Base-by-base conservation (phyloP, 2,113 vertebrate genomes). In the Dolichallabes microphthalmus region DNA sequence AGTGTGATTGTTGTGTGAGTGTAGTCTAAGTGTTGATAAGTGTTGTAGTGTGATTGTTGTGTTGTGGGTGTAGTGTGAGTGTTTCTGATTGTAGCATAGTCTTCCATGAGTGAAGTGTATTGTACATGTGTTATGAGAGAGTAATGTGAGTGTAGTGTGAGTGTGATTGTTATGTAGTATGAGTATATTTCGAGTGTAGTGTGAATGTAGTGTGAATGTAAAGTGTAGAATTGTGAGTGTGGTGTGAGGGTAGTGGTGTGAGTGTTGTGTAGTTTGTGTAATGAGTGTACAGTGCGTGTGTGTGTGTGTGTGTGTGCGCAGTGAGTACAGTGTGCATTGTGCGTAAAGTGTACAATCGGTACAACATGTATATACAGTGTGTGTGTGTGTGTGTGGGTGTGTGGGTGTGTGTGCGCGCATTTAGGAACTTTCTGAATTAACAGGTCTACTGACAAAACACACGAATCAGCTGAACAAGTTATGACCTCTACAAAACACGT, bases 371-470 rank as follows among this genome's bases (percentile, higher is more conserved):
- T n/a, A n/a, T n/a, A n/a, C n/a, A n/a, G n/a, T n/a, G n/a, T n/a
- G n/a, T n/a, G 8, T 63, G 60, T 63, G 9, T n/a, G 25, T n/a
- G 9, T 13, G 9, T n/a, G 25, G 3, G 25, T n/a, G 25, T 6
- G 27, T 14, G 22, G 2, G 60, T n/a, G 25, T 22, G 17, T 45
- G n/a, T 68, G 27, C 85, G 55, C 66, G 35, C 79, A 79, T 86
- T 80, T 68, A 89, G 82, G 82, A 80, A 83, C 80, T 76, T 71
- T 85, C n/a, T 81, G 27, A 84, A 74, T 74, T 52, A 88, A 80
- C 50, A 83, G 86, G 71, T 85, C 84, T 82, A 78, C 74, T 80
- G 77, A 76, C 86, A 86, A 19, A 20, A 71, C 32, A 85, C 81
- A 86, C 35, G 81, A 77, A 87, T 86, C 82, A 84, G 80, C 69